Evolutionary conservation across 2,113 vertebrate species (phyloP).

Genomic region (Menidia beryllina): DNA sequence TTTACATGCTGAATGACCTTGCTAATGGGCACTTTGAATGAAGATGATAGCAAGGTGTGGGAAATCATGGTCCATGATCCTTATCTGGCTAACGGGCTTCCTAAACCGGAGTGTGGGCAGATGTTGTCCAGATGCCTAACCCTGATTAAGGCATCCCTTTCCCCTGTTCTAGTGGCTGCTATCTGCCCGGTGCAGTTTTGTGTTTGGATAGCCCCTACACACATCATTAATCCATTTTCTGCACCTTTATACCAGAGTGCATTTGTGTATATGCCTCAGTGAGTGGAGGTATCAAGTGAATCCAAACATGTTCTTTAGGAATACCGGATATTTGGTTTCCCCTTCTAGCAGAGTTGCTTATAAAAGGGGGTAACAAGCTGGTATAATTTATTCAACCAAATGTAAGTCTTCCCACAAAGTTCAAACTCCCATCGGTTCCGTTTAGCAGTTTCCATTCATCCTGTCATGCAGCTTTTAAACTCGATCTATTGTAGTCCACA

Average conservation of each 20-base stretch:
- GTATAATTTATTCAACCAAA: slow-evolving; percentile 21
- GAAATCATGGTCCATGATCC: slow-evolving; percentile 50
- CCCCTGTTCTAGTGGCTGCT: slow-evolving; percentile 19
- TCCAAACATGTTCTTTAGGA: slow-evolving; percentile 13
- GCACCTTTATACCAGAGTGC: slow-evolving; percentile 5
- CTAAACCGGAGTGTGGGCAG: slow-evolving; percentile 48
- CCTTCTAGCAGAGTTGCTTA: not conserved
- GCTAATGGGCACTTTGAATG: slow-evolving; percentile 14
- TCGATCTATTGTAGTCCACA: slow-evolving; percentile 36
- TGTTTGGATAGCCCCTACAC: slow-evolving; percentile 52
- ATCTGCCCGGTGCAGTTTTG: slow-evolving; percentile 34
- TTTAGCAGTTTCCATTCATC: slow-evolving; percentile 40
- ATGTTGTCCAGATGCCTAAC: slow-evolving; percentile 42
- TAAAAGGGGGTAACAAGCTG: slow-evolving; percentile 8
- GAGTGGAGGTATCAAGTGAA: slow-evolving; percentile 34
- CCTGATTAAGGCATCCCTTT: slow-evolving; percentile 56
- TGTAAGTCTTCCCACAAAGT: slow-evolving; percentile 1
- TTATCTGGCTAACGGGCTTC: slow-evolving; percentile 58
- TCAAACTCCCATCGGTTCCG: slow-evolving; percentile 38
- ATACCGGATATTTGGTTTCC: not conserved
- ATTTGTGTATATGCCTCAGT: slow-evolving; percentile 10
- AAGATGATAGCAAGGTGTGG: slow-evolving; percentile 56
- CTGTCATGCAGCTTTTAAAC: slow-evolving; percentile 26
- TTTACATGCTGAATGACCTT: slow-evolving; percentile 11
- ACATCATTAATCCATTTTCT: slow-evolving; percentile 53